phyloP scores from a whole-genome alignment of 1,140 invertebrate species.

The Scaptomyza graminum region DNA sequence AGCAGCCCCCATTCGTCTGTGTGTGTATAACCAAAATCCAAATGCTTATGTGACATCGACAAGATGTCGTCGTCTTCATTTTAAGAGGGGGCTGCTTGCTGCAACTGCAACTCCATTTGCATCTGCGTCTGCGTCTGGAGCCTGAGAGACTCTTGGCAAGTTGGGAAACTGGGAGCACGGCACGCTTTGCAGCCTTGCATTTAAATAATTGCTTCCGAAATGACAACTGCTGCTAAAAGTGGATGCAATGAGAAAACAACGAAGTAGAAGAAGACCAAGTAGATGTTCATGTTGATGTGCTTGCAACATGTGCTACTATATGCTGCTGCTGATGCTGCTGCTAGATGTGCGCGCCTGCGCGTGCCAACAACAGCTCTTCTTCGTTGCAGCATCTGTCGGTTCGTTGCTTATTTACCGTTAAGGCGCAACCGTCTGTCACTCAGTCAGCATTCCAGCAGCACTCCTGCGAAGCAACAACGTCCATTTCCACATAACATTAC shows the following conservation, averaged over 20 bases:
- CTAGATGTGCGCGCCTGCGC: conserved; percentile 69
- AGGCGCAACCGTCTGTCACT: conserved; percentile 73
- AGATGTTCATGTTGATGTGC: conserved; percentile 31
- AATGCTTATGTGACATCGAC: conserved; percentile 45
- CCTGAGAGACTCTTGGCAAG: background rate
- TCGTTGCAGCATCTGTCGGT: conserved; percentile 28
- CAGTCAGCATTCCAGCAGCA: conserved; percentile 70
- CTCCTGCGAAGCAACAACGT: conserved; percentile 68
- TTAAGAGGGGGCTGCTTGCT: conserved; percentile 32
- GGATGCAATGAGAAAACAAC: conserved; percentile 18
- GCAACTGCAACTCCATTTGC: conserved; percentile 36
- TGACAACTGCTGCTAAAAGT: conserved; percentile 77
- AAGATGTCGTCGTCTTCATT: conserved; percentile 38
- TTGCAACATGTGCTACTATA: conserved; percentile 59
- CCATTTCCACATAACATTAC: conserved; percentile 45
- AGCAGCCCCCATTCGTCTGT: conserved; percentile 14
- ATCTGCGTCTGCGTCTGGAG: conserved; percentile 20
- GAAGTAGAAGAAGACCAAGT: background rate
- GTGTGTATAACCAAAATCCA: conserved; percentile 19
- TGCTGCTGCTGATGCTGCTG: background rate
- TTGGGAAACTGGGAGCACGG: conserved; percentile 27
- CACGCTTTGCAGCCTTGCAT: conserved; percentile 63
- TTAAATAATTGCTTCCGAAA: conserved; percentile 83
- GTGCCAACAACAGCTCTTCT: conserved; percentile 59
- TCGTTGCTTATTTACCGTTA: conserved; percentile 77